These are phyloP conservation scores for Priocnemis perturbator DNA, from an alignment of 2,888 invertebrate species.

Conservation along the genomic window DNA sequence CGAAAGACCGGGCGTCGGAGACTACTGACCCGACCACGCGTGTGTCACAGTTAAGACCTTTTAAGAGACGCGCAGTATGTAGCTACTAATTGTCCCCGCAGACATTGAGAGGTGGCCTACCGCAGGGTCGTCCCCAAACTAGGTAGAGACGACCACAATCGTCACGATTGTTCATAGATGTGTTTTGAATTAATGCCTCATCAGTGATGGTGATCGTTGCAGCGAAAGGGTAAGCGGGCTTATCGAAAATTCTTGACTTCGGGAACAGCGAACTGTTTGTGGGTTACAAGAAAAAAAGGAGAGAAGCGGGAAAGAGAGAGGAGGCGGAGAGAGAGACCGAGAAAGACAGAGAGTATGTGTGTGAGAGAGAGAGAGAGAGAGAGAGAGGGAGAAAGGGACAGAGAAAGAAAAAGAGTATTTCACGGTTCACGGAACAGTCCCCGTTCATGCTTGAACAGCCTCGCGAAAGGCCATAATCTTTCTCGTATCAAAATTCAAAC, in stretches of 20 bases:
- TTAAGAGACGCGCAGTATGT: conserved; percentile 11
- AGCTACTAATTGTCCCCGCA: conserved; percentile 50
- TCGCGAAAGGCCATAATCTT: conserved; percentile 10
- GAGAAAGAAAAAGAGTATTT: conserved; percentile 16
- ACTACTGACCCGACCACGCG: background rate
- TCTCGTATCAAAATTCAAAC: too few relatives aligned
- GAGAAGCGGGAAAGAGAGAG: too few relatives aligned
- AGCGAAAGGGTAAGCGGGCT: too few relatives aligned
- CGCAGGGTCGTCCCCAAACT: conserved; percentile 16
- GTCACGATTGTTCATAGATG: conserved; percentile 21
- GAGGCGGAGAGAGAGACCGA: too few relatives aligned
- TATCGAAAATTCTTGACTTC: too few relatives aligned
- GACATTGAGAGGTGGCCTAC: conserved; percentile 28
- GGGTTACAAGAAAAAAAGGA: background rate
- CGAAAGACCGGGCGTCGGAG: too few relatives aligned
- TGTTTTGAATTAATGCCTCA: too few relatives aligned
- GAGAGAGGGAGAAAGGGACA: background rate
- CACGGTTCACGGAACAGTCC: conserved; percentile 23
- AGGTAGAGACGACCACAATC: background rate
- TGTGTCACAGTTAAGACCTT: background rate
- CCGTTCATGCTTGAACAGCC: conserved; percentile 35
- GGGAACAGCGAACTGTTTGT: background rate
- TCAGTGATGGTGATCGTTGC: too few relatives aligned
- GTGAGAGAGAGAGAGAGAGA: background rate
- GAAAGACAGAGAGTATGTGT: too few relatives aligned